These are phyloP conservation scores for Cephalopterus ornatus DNA, from an alignment of 2,113 vertebrate species.

Conservation along the genomic window DNA sequence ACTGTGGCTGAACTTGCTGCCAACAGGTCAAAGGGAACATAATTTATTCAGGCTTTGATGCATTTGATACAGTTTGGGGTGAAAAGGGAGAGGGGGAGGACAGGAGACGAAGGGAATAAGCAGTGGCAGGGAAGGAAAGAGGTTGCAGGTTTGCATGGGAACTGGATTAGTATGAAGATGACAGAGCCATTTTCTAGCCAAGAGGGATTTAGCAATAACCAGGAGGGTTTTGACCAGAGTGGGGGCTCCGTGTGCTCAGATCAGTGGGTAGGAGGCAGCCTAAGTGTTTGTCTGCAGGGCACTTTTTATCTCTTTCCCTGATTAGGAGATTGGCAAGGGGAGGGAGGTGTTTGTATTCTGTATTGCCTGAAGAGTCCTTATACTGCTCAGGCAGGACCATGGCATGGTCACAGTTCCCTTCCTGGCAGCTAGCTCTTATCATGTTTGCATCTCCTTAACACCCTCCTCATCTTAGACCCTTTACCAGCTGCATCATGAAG, in stretches of 20 bases:
- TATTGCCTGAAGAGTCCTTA: background rate
- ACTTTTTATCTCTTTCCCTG: background rate
- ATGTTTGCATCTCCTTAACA: background rate
- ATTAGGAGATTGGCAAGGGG: background rate
- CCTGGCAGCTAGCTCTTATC: background rate
- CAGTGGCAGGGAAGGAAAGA: conserved; percentile 67
- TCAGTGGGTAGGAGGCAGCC: background rate
- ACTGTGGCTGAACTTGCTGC: conserved; percentile 64
- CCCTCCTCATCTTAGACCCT: background rate
- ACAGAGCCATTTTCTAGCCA: conserved; percentile 60
- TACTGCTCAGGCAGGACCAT: background rate
- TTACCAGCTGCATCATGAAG: background rate
- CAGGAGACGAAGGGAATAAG: conserved; percentile 48
- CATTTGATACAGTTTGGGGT: conserved; percentile 90
- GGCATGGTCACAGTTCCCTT: background rate
- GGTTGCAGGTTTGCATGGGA: conserved; percentile 84
- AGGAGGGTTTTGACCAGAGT: background rate
- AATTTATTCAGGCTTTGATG: conserved; percentile 87
- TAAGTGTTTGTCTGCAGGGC: background rate
- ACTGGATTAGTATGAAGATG: conserved; percentile 80
- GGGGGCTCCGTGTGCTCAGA: background rate
- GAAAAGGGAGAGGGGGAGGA: conserved; percentile 20
- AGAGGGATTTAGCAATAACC: background rate
- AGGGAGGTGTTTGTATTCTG: background rate
- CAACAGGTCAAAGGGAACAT: conserved; percentile 74